A percentile compares a stretch with the other conserved stretches of the same genome.
Conservation (phyloP, 2,797 vertebrate genomes). For the Pseudomugil gertrudae region DNA sequence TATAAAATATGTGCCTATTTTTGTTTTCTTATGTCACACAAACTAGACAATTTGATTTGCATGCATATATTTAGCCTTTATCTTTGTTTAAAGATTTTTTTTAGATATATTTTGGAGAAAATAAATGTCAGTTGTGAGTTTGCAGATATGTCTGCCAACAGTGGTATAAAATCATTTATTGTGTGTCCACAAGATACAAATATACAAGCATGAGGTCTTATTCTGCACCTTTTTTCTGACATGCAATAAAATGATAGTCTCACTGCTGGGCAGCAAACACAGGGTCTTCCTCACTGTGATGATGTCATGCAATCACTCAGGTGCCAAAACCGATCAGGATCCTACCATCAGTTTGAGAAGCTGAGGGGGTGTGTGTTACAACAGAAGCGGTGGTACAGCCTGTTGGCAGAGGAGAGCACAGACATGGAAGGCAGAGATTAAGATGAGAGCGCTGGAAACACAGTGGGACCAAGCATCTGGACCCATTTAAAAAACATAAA, state of each 20-base stretch:
- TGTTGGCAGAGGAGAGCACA: not conserved
- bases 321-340: not conserved
- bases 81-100: not conserved
- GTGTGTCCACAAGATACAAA: not conserved
- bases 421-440: not conserved
- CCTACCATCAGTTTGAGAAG: no score
- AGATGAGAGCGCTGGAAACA: not conserved
- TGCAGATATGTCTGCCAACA: not conserved
- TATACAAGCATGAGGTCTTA: not conserved
- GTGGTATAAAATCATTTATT: not conserved
- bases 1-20: slow-evolving; percentile 41
- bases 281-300: not conserved
- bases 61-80: not conserved
- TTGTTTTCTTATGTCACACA: slow-evolving; percentile 11
- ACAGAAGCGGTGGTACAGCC: not conserved
- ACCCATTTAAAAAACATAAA: not conserved
- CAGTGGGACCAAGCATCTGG: not conserved
- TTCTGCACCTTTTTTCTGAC: not conserved
- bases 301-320: not conserved
- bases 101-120: not conserved
- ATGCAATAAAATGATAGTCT: not conserved
- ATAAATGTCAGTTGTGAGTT: not conserved
- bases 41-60: not conserved
- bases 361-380: no score
- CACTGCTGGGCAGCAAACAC: not conserved